Evolutionary conservation across 2,113 vertebrate genomes (phyloP).

Genomic region (Alethe castanea): DNA sequence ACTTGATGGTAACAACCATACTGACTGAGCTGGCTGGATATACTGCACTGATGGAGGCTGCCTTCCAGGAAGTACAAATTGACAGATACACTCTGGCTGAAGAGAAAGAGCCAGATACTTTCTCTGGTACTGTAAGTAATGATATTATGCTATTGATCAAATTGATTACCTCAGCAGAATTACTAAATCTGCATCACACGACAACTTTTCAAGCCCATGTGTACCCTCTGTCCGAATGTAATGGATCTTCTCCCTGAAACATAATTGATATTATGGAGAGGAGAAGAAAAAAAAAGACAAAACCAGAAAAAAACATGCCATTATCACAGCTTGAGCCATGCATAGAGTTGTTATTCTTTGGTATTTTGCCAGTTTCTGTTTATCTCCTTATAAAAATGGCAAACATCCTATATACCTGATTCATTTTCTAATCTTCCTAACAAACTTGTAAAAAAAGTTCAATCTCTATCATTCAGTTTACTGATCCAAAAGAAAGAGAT

Average conservation of each 20-base stretch:
- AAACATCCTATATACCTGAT: not conserved
- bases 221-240: slow-evolving; percentile 94
- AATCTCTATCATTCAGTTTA: not conserved
- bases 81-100: not conserved
- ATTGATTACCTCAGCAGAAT: slow-evolving; percentile 90
- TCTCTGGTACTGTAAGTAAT: not conserved
- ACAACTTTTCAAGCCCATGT: slow-evolving; percentile 93
- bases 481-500: not conserved
- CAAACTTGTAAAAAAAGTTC: not conserved
- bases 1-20: not conserved
- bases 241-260: slow-evolving; percentile 95
- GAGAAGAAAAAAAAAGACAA: not conserved
- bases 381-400: not conserved
- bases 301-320: not conserved
- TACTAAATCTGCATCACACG: slow-evolving; percentile 96
- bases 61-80: not conserved
- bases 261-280: not conserved
- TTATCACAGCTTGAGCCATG: not conserved
- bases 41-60: not conserved
- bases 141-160: not conserved
- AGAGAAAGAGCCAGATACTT: not conserved
- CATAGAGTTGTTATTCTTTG: not conserved
- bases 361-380: not conserved
- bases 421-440: not conserved
- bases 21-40: not conserved